Percentiles rank a stretch among this genome's conserved stretches.
Conservation (phyloP, 2,888 invertebrate species). For the Apamea monoglypha region DNA sequence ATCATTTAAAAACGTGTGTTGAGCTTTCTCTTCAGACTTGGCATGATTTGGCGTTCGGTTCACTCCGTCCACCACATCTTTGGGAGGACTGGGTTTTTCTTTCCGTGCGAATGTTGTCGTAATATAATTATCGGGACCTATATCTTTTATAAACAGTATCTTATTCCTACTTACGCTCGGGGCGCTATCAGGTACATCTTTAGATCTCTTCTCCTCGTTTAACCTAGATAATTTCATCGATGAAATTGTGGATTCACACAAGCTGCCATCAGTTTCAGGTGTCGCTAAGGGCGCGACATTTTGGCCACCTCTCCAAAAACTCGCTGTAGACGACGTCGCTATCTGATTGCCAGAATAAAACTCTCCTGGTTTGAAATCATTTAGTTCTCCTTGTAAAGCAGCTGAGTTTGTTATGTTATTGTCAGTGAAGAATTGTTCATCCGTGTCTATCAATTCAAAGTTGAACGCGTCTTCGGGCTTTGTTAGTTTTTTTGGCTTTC, state of each 20-base stretch:
- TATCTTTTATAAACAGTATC: constrained; percentile 91
- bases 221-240: constrained; percentile 88
- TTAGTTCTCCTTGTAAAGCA: constrained; percentile 81
- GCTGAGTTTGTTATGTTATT: constrained; percentile 87
- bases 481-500: constrained; percentile 92
- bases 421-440: constrained; percentile 91
- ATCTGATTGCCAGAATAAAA: constrained; percentile 86
- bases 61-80: constrained; percentile 79
- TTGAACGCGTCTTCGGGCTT: constrained; percentile 94
- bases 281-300: constrained; percentile 91
- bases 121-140: constrained; percentile 94
- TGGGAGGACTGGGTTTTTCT: constrained; percentile 78
- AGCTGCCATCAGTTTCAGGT: constrained; percentile 91
- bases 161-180: constrained; percentile 88
- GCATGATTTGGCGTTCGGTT: constrained; percentile 83
- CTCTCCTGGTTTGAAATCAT: constrained; percentile 88
- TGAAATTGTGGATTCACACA: constrained; percentile 90
- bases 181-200: constrained; percentile 85
- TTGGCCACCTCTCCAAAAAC: constrained; percentile 85
- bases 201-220: constrained; percentile 83
- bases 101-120: constrained; percentile 91
- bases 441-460: constrained; percentile 96
- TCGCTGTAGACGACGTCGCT: constrained; percentile 82
- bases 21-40: constrained; percentile 88
- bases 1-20: constrained; percentile 86